phyloP scores from a whole-genome alignment of 1,140 invertebrate species.

The Heliconius congener region DNA sequence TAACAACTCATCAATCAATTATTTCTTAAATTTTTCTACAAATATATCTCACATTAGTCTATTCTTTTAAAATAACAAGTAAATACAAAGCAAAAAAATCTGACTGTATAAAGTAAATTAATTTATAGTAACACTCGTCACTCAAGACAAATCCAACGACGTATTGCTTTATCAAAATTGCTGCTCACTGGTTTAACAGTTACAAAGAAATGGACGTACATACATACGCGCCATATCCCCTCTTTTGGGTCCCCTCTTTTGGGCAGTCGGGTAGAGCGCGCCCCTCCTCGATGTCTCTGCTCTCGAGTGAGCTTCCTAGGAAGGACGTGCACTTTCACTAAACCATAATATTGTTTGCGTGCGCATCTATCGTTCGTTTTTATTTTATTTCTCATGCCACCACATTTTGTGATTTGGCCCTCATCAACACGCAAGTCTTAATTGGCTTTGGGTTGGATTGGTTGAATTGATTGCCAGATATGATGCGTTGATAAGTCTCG shows the following conservation, averaged over 20 bases:
- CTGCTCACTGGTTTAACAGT: no score
- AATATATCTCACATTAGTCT: background rate
- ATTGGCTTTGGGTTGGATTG: constrained; percentile 40
- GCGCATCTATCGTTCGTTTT: constrained; percentile 35
- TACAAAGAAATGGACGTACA: no score
- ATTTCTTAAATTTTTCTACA: background rate
- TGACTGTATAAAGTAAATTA: no score
- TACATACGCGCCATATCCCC: no score
- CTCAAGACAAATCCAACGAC: no score
- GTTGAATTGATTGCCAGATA: constrained; percentile 47
- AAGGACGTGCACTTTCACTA: constrained; percentile 44
- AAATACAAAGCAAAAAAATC: no score
- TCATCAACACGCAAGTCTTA: constrained; percentile 47
- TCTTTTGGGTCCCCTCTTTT: no score
- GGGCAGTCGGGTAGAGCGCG: background rate
- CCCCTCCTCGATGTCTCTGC: background rate
- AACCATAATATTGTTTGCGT: constrained; percentile 37
- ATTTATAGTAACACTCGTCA: no score
- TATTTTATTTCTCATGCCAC: constrained; percentile 46
- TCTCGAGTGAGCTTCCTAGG: constrained; percentile 42
- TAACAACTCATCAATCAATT: no score
- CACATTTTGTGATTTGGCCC: constrained; percentile 53
- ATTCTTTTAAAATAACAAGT: background rate
- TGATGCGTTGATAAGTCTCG: constrained; percentile 29
- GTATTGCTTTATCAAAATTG: no score